Conservation (phyloP, 2,888 invertebrate species). For the Pterostichus niger region DNA sequence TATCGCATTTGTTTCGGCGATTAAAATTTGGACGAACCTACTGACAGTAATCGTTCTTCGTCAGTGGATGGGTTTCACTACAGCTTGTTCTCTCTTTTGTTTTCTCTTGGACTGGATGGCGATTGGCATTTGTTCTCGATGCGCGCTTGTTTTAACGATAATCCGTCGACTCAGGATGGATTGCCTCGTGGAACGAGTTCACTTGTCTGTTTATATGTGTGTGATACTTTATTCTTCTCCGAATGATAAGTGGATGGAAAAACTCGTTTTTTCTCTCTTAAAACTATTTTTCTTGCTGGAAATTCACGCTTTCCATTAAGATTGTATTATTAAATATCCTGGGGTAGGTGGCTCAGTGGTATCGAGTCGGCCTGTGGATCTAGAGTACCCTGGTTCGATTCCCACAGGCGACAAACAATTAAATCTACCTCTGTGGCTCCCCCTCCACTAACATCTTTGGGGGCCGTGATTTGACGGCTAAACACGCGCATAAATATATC, state of each 20-base stretch:
- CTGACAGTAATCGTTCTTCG: neutral
- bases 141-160: conserved; percentile 26
- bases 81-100: conserved; percentile 10
- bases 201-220: conserved; percentile 43
- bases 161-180: conserved; percentile 44
- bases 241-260: conserved; percentile 49
- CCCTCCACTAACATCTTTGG: too few species aligned
- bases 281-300: conserved; percentile 21
- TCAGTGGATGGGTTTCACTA: neutral
- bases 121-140: conserved; percentile 34
- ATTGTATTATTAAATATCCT: conserved; percentile 12
- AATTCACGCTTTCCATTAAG: conserved; percentile 26
- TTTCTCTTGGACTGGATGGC: conserved; percentile 14
- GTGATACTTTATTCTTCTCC: conserved; percentile 50
- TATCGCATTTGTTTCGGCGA: conserved; percentile 30
- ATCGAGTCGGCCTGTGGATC: too few species aligned
- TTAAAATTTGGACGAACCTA: neutral
- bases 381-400: too few species aligned
- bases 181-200: conserved; percentile 32
- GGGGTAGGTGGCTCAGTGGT: too few species aligned
- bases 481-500: too few species aligned
- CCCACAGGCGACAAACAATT: too few species aligned
- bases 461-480: too few species aligned
- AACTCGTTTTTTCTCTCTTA: conserved; percentile 35
- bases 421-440: too few species aligned